Evolutionary conservation across 2,113 vertebrate species (phyloP), one percentile per base, ranked within the genome.

Genomic region (Toxotes chatareus): DNA sequence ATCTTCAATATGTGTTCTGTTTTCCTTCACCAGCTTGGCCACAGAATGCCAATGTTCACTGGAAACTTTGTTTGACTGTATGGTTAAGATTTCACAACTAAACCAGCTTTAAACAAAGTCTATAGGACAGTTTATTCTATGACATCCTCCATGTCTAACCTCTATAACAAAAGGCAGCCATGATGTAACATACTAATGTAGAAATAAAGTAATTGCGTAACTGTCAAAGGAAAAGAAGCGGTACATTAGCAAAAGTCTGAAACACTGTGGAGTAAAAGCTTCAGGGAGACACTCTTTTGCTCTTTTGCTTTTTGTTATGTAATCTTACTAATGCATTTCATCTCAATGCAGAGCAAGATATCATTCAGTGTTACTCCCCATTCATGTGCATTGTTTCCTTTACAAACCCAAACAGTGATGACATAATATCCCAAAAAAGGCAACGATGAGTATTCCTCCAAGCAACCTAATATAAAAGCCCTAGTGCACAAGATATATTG

Each of bases 251-350:
- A 74, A 86, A 80, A 44, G 42, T 61, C 51, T 73, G 5, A 69
- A n/a, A 63, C 4, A 31, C 42, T 56, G n/a, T 65, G 21, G 5
- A 56, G 31, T 68, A 72, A 75, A 83, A 79, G 74, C 81, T 42
- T 87, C 17, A 79, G 78, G 82, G 81, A 61, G 21, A 72, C 17
- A 16, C 16, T 76, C 12, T 73, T 73, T 61, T 63, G 13, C 53
- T 44, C 14, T n/a, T 21, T 32, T 63, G 10, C 85, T 82, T n/a
- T 21, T 32, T 63, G 10, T 86, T 82, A 85, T 57, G 62, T 79
- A 86, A 83, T 86, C 34, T 32, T 31, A 63, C 21, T 74, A 86
- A 81, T 84, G 79, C 66, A 65, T 63, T 83, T 60, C 34, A 80
- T 79, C 74, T 86, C 61, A 70, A 66, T 73, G 57, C 49, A 69